Evolutionary conservation across 1,140 invertebrate species (phyloP), one percentile per base, ranked within the genome.

Genomic region (Belonocnema kinseyi): DNA sequence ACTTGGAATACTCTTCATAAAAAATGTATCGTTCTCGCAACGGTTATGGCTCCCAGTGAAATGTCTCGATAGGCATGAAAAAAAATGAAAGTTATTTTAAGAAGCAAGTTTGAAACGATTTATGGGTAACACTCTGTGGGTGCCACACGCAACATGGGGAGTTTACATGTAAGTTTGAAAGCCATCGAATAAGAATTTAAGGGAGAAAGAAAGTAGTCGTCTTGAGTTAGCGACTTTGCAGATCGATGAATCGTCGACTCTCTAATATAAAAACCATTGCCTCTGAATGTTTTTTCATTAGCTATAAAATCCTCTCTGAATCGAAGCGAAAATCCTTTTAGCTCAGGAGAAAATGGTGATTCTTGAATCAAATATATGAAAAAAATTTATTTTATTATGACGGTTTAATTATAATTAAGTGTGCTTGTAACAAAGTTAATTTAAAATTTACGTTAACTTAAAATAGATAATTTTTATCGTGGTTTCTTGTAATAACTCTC

Each of bases 151-250:
- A 70, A 73, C 46, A 50, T 72, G 40, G 17, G 19, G 54, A 74
- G 74, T 21, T 50, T 70, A 26, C 19, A 71, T 76, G 71, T 80
- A 82, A 82, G 74, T 82, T 80, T 70, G 74, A 83, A 77, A 76
- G 72, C 72, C 70, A 76, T 77, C 66, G 74, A 66, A 79, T 70
- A 76, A 78, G 75, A 75, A 61, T 83, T 83, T 77, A 52, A 80
- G 77, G 75, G 75, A 73, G 51, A 46, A 66, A 50, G 66, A 19
- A 70, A 72, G 66, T 53, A 26, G 52, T 17, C 46, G 74, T 52
- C 16, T 54, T 61, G 14, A 21, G 26, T 66, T 71, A 58, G 46
- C 46, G 80, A 56, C 56, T 66, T 50, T 26, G n/a, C 72, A 56
- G 75, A 77, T 80, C 75, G 75, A 77, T 76, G 76, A 73, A 40